A percentile compares a stretch with the other conserved stretches of the same genome.
Conservation (phyloP, 2,888 invertebrate species). For the Stramonita haemastoma region DNA sequence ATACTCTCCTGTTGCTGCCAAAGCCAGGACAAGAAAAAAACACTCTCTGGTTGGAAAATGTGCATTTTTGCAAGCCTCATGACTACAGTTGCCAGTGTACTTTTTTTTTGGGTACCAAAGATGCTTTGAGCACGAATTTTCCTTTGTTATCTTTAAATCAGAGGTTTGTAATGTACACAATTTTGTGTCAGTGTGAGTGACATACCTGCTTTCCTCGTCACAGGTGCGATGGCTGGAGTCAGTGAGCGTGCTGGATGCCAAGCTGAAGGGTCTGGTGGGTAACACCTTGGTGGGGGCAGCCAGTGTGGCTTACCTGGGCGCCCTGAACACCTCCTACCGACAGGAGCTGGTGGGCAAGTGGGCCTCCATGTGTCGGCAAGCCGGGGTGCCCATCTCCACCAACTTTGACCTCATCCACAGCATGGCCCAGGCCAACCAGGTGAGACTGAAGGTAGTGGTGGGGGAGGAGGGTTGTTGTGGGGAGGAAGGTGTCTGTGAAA, state of each 20-base stretch:
- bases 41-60: too few relatives aligned
- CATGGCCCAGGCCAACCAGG: constrained; percentile 72
- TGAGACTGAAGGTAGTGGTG: constrained; percentile 41
- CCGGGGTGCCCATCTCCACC: constrained; percentile 69
- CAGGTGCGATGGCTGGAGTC: constrained; percentile 75
- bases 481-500: not conserved
- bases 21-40: too few relatives aligned
- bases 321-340: constrained; percentile 74
- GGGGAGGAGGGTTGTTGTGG: too few relatives aligned
- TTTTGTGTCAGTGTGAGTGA: constrained; percentile 1
- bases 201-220: not conserved
- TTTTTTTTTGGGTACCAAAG: too few relatives aligned
- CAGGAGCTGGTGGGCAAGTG: constrained; percentile 63
- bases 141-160: too few relatives aligned
- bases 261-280: constrained; percentile 74
- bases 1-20: too few relatives aligned
- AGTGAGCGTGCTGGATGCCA: constrained; percentile 70
- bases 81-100: too few relatives aligned
- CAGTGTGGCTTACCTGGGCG: constrained; percentile 75
- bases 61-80: too few relatives aligned
- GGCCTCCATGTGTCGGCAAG: constrained; percentile 63
- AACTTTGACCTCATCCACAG: constrained; percentile 71
- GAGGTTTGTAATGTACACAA: too few relatives aligned
- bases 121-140: too few relatives aligned
- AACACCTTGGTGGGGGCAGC: constrained; percentile 75